Percentiles rank a stretch among this genome's conserved stretches.
phyloP scores from a whole-genome alignment of 2,888 invertebrate genomes.

The Xestobium rufovillosum region DNA sequence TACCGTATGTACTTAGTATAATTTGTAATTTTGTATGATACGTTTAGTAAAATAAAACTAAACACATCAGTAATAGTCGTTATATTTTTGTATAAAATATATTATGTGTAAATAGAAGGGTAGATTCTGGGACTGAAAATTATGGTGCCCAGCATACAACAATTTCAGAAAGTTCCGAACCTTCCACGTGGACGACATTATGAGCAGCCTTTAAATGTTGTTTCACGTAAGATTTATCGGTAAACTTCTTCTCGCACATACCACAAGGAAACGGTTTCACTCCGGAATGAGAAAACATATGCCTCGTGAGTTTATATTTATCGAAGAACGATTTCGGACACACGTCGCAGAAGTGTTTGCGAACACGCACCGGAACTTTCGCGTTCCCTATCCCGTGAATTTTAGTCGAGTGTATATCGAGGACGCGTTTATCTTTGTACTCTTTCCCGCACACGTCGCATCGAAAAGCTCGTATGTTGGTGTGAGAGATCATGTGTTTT shows the following conservation, averaged over 20 bases:
- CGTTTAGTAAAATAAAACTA: too few relatives aligned
- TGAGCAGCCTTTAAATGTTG: constrained; percentile 29
- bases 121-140: too few relatives aligned
- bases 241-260: constrained; percentile 30
- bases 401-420: constrained; percentile 47
- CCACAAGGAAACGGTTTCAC: constrained; percentile 29
- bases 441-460: constrained; percentile 47
- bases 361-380: constrained; percentile 35
- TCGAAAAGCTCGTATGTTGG: constrained; percentile 21
- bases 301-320: constrained; percentile 30
- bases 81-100: too few relatives aligned
- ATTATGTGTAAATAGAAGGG: too few relatives aligned
- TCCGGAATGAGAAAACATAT: constrained; percentile 31
- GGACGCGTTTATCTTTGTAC: constrained; percentile 43
- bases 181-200: constrained; percentile 15
- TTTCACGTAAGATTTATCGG: constrained; percentile 32
- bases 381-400: constrained; percentile 42
- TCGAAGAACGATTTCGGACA: constrained; percentile 39
- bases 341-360: constrained; percentile 31
- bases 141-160: too few relatives aligned
- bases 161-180: too few relatives aligned
- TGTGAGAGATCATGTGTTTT: constrained; percentile 23
- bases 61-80: too few relatives aligned
- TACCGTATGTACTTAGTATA: too few relatives aligned
- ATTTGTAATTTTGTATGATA: too few relatives aligned